These are phyloP conservation scores for human (Homo sapiens) DNA, from an alignment of 2,113 vertebrate genomes.

Conservation along the genomic window GRCh38 chr6:163789501-163790000, in stretches of 20 bases:
- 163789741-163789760: neutral
- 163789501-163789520: neutral
- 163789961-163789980: neutral
- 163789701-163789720: accelerated
- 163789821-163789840: neutral
- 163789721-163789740: neutral
- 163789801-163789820: neutral
- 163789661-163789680: neutral
- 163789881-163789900: neutral
- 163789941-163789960: neutral
- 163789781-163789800: neutral
- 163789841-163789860: neutral
- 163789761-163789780: neutral
- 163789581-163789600: neutral
- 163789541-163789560: neutral
- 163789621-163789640: accelerated
- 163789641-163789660: neutral
- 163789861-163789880: neutral
- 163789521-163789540: too few species aligned
- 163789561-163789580: neutral
- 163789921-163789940: neutral
- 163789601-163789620: neutral
- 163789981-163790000: neutral
- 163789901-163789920: too few species aligned
- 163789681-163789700: accelerated